A percentile compares a stretch with the other conserved stretches of the same genome.
These are phyloP conservation scores for Vombatus ursinus DNA, from an alignment of 2,113 vertebrate genomes.

Conservation along the genomic window DNA sequence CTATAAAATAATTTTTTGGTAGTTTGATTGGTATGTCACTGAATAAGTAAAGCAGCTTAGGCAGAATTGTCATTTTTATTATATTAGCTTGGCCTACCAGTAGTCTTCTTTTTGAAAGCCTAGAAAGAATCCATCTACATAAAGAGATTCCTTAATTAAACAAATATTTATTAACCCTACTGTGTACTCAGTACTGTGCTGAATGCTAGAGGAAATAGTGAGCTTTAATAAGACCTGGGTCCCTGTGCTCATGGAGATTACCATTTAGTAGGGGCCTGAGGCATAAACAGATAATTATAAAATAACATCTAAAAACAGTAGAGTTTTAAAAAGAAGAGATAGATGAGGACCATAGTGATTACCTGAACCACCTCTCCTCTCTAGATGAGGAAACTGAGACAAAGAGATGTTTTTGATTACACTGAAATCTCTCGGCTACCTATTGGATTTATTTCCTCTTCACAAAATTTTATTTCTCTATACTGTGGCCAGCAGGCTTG, in stretches of 20 bases:
- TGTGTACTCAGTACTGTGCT: neutral
- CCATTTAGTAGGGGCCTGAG: accelerated
- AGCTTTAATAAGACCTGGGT: neutral
- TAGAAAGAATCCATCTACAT: neutral
- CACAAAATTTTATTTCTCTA: neutral
- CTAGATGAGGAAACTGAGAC: neutral
- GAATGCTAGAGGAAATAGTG: neutral
- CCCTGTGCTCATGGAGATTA: neutral
- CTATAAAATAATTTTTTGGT: no score
- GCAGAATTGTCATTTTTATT: no score
- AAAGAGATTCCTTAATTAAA: neutral
- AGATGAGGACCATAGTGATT: neutral
- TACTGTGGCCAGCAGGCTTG: neutral
- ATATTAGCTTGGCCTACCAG: no score
- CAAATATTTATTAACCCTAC: neutral
- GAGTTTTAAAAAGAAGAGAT: neutral
- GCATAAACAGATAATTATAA: neutral
- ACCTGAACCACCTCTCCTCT: constrained; percentile 17
- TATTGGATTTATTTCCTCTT: neutral
- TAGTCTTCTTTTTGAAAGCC: neutral
- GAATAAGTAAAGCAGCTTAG: no score
- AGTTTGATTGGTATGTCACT: no score
- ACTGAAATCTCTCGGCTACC: neutral
- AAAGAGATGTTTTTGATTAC: neutral
- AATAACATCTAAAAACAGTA: neutral